Evolutionary conservation across 2,888 invertebrate species (phyloP), one percentile per base, ranked within the genome.

Genomic region (Caenorhabditis virilis): DNA sequence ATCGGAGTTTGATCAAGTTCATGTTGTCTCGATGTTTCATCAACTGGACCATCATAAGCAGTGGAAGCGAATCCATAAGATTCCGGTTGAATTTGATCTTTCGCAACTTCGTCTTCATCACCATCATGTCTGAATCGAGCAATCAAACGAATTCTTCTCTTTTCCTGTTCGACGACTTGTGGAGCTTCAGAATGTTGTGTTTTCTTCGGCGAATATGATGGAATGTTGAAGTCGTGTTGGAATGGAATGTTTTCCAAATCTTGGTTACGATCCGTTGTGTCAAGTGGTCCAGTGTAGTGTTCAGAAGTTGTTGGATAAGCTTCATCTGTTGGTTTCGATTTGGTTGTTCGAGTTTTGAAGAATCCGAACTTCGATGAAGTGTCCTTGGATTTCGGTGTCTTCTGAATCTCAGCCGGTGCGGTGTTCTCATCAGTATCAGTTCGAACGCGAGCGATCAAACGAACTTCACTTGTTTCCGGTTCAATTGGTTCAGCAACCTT

Each of bases 61-160:
- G 47, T 47, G 1, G 62, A 18, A 23, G 45, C 22, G n/a, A 58
- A 25, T 15, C 26, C 47, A 33, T 61, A 65, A 6, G 46, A 26
- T 18, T 60, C 60, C 20, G 59, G 53, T 35, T n/a, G n/a, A n/a
- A n/a, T n/a, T n/a, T n/a, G n/a, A n/a, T n/a, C n/a, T n/a, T 47
- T 59, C 18, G 58, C 67, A 20, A 62, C 56, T 5, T 46, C 54
- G 27, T 66, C 67, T 51, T 72, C 70, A 11, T 68, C 70, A 27
- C 72, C 68, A 15, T 56, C 67, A 22, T 66, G 69, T 9, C 54
- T 33, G 43, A 52, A 57, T 1, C 69, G 45, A 18, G 57, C 57
- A 23, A 69, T 51, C 42, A 56, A 45, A 16, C 36, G 35, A 27
- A 23, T 16, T 11, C 45, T 13, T 18, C 25, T 18, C 22, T 18